Conservation (phyloP, 1,140 invertebrate genomes). For the Drosophila repletoides region DNA sequence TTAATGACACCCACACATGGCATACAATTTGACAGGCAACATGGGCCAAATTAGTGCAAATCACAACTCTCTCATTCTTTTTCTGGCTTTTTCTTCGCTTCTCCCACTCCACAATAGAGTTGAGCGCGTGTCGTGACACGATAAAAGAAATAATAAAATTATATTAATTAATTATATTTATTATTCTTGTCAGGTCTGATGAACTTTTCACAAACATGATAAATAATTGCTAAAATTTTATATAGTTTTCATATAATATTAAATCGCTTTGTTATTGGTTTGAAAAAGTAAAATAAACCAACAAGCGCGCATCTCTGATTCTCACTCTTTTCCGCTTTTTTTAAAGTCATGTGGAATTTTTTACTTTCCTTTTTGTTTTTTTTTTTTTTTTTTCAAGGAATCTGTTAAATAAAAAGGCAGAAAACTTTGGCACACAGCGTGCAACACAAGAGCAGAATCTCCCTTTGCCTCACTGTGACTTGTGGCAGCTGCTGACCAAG, state of each 20-base stretch:
- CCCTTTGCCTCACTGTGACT: constrained; percentile 52
- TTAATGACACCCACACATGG: constrained; percentile 79
- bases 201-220: too few relatives aligned
- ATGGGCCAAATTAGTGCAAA: constrained; percentile 74
- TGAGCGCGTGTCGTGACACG: too few relatives aligned
- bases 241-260: too few relatives aligned
- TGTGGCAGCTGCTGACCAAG: constrained; percentile 62
- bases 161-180: too few relatives aligned
- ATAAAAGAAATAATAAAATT: too few relatives aligned
- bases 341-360: constrained; percentile 26
- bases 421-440: not conserved
- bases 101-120: too few relatives aligned
- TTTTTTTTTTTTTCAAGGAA: not conserved
- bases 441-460: too few relatives aligned
- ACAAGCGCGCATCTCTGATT: too few relatives aligned
- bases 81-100: not conserved
- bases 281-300: too few relatives aligned
- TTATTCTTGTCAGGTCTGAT: too few relatives aligned
- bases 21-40: constrained; percentile 76
- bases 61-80: constrained; percentile 43
- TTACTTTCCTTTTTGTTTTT: constrained; percentile 1
- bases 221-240: too few relatives aligned
- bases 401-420: constrained; percentile 10
- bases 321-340: not conserved
- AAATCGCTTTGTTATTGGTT: too few relatives aligned